Conservation (phyloP, 2,113 vertebrate species). For the Saguinus imperator region DNA sequence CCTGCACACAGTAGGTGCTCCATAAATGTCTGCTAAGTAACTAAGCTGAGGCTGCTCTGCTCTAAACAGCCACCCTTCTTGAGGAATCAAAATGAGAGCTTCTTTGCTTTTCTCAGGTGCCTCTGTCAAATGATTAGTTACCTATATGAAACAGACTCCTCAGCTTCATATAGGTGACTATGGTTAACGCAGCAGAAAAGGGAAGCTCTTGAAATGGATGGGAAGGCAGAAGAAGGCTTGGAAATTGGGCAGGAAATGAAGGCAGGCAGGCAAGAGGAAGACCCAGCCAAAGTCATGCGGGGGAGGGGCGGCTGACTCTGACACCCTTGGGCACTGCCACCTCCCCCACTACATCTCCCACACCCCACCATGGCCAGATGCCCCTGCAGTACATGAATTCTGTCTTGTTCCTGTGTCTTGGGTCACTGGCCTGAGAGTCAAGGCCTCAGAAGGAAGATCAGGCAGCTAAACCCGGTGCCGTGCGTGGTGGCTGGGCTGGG, state of each 20-base stretch:
- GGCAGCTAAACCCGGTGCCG: background rate
- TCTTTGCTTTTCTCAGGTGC: background rate
- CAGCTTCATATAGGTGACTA: background rate
- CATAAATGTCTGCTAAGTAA: background rate
- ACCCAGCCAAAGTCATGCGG: background rate
- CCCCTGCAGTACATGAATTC: background rate
- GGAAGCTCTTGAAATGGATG: background rate
- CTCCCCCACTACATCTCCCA: rapidly evolving
- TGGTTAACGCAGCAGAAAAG: background rate
- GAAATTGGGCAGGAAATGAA: background rate
- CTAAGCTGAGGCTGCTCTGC: background rate
- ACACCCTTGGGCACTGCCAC: background rate
- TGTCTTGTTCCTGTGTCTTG: background rate
- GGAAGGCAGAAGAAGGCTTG: background rate
- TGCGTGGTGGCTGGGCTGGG: background rate
- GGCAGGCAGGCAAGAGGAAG: background rate
- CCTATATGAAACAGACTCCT: background rate
- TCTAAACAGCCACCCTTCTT: background rate
- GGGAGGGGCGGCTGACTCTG: background rate
- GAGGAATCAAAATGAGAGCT: background rate
- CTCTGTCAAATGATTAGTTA: background rate
- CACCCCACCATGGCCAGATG: background rate
- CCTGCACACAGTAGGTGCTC: background rate
- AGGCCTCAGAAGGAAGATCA: background rate
- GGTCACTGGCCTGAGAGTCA: background rate